These are phyloP conservation scores for Andrena haemorrhoa DNA, from an alignment of 2,888 invertebrate genomes.

Conservation along the genomic window DNA sequence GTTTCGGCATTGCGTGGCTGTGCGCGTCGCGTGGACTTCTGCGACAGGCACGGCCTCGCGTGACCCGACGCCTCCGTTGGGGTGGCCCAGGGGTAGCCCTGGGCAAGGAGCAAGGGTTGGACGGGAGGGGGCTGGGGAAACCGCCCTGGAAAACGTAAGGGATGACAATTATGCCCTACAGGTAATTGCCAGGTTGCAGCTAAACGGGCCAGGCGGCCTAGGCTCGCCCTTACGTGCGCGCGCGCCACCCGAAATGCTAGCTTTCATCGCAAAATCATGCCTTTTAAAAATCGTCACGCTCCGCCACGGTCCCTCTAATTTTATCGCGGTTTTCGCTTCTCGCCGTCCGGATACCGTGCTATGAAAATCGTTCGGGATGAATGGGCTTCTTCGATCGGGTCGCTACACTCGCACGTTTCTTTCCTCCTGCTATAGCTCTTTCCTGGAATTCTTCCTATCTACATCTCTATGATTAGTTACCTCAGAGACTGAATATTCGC, in stretches of 20 bases:
- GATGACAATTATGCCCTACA: constrained; percentile 85
- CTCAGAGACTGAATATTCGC: no score
- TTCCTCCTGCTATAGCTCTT: background rate
- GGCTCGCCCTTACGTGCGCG: constrained; percentile 57
- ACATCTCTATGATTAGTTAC: no score
- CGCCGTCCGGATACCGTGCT: background rate
- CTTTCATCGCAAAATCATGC: constrained; percentile 79
- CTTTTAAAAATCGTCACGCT: constrained; percentile 80
- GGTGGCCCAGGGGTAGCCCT: constrained; percentile 48
- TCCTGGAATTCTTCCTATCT: background rate
- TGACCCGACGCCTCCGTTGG: constrained; percentile 79
- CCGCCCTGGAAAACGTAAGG: constrained; percentile 78
- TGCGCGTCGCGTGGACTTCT: constrained; percentile 83
- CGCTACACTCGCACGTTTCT: background rate
- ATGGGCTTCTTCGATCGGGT: background rate
- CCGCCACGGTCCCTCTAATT: constrained; percentile 62
- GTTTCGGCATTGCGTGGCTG: constrained; percentile 84
- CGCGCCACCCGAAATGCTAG: constrained; percentile 73
- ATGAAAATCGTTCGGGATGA: background rate
- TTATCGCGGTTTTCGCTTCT: constrained; percentile 51
- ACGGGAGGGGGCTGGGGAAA: constrained; percentile 36
- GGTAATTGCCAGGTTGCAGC: constrained; percentile 83
- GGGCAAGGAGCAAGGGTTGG: constrained; percentile 61
- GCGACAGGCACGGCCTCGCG: constrained; percentile 85
- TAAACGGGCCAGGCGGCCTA: constrained; percentile 80